Evolutionary conservation across 2,113 vertebrate species (phyloP), one percentile per base, ranked within the genome.

Genomic region (Lampris incognitus): DNA sequence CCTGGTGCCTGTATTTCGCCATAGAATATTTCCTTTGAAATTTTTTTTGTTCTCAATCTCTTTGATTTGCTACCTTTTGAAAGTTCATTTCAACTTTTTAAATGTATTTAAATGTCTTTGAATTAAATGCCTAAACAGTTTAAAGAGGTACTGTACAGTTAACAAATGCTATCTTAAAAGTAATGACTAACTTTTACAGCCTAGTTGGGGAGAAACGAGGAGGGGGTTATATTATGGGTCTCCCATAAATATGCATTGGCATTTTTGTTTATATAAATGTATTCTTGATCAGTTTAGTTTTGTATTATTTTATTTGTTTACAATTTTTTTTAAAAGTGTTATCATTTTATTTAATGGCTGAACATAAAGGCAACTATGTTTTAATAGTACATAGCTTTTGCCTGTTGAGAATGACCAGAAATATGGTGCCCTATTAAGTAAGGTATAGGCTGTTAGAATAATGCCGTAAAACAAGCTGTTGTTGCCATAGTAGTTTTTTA

Each of bases 271-370:
- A 73, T 78, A 66, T 82, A 66, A 74, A 81, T 68, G 9, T 44
- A 48, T 90, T 79, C 5, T 52, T 69, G 56, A 75, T n/a, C 4
- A 39, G 55, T 77, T 64, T 24, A 24, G 50, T 84, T 89, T 85
- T 90, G 9, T 85, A 89, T 88, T 2, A 78, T 60, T 84, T 64
- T 5, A 4, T 50, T 87, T 87, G 85, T 90, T 92, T 90, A 91
- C 86, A 87, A 24, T 88, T 85, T 67, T 84, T 86, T 85, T 66
- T 69, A 58, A 72, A 38, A 44, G 46, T 72, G 75, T 57, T 6
- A 55, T 74, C 63, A 46, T 75, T 79, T 72, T 70, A 50, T 51
- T n/a, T 72, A 39, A 72, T 67, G 83, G 85, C 78, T 84, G 70
- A 81, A 76, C 83, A 78, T 88, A 78, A 72, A 80, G 59, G 76